Base-by-base conservation (phyloP, 2,113 vertebrate species). In the Rhea pennata region DNA sequence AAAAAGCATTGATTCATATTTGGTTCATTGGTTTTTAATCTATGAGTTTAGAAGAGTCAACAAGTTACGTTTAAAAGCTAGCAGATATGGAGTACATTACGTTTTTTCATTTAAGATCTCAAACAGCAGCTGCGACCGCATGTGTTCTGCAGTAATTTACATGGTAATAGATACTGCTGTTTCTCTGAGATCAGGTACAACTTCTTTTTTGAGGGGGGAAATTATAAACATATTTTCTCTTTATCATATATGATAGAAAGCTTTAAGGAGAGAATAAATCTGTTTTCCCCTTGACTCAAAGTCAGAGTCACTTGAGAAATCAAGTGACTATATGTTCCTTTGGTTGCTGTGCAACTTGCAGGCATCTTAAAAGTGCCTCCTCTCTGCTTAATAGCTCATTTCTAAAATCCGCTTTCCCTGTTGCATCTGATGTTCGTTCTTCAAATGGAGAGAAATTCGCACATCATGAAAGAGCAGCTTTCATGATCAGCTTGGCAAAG, bases 291-390 rank as follows among this genome's bases (percentile, higher is more conserved):
- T 61, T 79, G 84, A 96, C 77, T 95, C 92, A 93, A 95, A 96
- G 91, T 94, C 95, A 90, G 88, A 95, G 92, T 93, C 88, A 95
- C 92, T 93, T 91, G 86, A 97, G 86, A 94, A 97, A 97, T 97
- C 95, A 95, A 96, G 95, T 94, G 80, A 94, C 93, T 96, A 0
- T 62, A 75, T 90, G 97, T 92, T 96, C 89, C 77, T 84, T 77
- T 88, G 93, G 92, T 97, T 96, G 95, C 96, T 95, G 96, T 95
- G 94, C 93, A 93, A 92, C 94, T 97, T 92, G 79, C 58, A 80
- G 89, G 85, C 92, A 62, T 73, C 93, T 92, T 74, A 91, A 87
- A 94, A 95, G 90, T 48, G 76, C 80, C 76, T 96, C 70, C 90
- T 73, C 70, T 87, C 92, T 88, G 84, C 84, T 76, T 97, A 97